Evolutionary conservation across 1,140 invertebrate genomes (phyloP).

Genomic region (Procambarus virginalis): DNA sequence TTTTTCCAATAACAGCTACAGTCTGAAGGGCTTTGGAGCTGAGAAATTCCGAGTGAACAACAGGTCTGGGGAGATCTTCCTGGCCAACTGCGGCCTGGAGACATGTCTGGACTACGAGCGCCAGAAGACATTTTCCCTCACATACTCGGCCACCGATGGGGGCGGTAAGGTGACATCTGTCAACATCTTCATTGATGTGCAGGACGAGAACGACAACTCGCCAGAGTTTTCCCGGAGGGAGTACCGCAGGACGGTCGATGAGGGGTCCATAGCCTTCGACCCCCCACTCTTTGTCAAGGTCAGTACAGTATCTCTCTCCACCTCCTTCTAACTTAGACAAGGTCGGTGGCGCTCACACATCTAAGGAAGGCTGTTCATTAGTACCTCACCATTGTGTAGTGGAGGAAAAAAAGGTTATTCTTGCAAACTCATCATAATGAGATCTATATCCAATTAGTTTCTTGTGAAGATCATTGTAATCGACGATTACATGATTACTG

Average conservation of each 20-base stretch:
- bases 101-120: conserved; percentile 82
- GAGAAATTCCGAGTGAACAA: conserved; percentile 79
- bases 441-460: too few relatives aligned
- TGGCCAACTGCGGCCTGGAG: conserved; percentile 75
- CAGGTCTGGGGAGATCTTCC: conserved; percentile 79
- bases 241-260: conserved; percentile 84
- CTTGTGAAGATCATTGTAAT: too few relatives aligned
- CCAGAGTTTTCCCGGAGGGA: conserved; percentile 83
- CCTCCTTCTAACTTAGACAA: neutral
- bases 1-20: conserved; percentile 75
- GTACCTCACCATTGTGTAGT: too few relatives aligned
- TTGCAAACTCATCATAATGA: too few relatives aligned
- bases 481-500: too few relatives aligned
- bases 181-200: conserved; percentile 79
- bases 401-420: too few relatives aligned
- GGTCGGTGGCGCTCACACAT: too few relatives aligned
- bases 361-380: too few relatives aligned
- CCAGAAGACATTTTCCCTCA: conserved; percentile 85
- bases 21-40: conserved; percentile 83
- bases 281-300: conserved; percentile 82
- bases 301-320: neutral
- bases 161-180: conserved; percentile 78
- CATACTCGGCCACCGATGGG: conserved; percentile 84
- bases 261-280: conserved; percentile 83
- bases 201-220: conserved; percentile 89